Conservation (phyloP, 2,797 vertebrate genomes). For the Necrosyrtes monachus region DNA sequence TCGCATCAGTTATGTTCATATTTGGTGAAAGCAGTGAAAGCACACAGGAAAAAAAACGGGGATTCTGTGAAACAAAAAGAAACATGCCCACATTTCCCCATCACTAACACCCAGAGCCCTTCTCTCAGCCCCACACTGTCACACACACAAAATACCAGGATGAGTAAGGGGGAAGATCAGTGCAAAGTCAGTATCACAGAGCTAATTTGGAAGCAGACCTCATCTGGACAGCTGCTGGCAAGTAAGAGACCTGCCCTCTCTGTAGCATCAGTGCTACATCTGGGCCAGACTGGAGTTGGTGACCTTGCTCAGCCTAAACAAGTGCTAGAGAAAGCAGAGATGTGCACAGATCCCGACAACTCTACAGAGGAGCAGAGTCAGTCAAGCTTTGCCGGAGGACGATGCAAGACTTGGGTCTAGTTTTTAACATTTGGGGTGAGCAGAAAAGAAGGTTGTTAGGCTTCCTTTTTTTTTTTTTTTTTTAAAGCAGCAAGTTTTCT, state of each 20-base stretch:
- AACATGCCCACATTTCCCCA: not conserved
- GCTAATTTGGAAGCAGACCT: not conserved
- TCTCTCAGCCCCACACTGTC: not conserved
- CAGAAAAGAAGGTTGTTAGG: not conserved
- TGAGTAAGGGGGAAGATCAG: not conserved
- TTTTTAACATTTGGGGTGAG: not conserved
- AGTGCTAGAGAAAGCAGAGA: not conserved
- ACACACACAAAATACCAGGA: not conserved
- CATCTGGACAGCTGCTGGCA: not conserved
- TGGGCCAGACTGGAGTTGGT: not conserved
- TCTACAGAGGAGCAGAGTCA: not conserved
- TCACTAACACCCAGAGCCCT: not conserved
- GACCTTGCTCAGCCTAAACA: not conserved
- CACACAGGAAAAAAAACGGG: not conserved
- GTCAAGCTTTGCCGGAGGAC: not conserved
- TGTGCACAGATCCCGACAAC: not conserved
- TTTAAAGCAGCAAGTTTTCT: not conserved
- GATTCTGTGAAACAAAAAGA: not conserved
- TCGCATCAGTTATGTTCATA: not conserved
- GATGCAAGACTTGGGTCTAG: not conserved
- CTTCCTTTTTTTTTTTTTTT: not conserved
- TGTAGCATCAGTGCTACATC: not conserved
- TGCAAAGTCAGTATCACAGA: not conserved
- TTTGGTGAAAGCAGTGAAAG: not conserved
- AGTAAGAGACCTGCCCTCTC: not conserved